Base-by-base conservation (phyloP, 1,140 invertebrate genomes). In the Parasteatoda tepidariorum region DNA sequence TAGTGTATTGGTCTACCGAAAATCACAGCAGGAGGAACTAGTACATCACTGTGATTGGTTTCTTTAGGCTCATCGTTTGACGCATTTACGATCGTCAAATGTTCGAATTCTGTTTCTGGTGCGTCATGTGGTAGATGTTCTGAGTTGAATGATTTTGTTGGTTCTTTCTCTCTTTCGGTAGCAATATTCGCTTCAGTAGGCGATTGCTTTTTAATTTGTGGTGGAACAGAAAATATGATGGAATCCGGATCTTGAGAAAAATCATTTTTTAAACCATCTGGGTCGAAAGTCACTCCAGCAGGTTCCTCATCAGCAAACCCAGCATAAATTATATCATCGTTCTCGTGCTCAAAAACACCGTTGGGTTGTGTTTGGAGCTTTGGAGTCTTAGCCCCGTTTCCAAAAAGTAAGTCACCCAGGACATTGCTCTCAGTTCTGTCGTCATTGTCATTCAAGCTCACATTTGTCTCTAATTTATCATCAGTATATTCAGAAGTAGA, bases 161-260 rank as follows among this genome's bases (percentile, higher is more conserved):
- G 31, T 18, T 54, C 15, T 24, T 18, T 26, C 3, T 15, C 6
- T 26, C 15, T 28, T 30, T 71, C 22, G 24, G 26, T 41, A 2
- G 24, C 5, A n/a, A n/a, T n/a, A 2, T 6, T 26, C 31, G 30
- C 62, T 15, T 24, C 26, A 22, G 3, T 22, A 2, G 5, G 5
- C 6, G 31, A 4, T 18, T 38, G 28, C 13, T 18, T 7, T 15
- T 15, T 28, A 7, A 11, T 11, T 5, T 31, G 26, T n/a, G 59
- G 26, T 3, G 48, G 24, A 30, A 70, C 18, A 4, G 54, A 70
- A 70, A 81, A 81, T 22, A 66, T 59, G 11, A 81, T 18, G 3
- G 78, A 81, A 18, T 81, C 78, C 6, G 78, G 78, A 41, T 81
- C 78, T 61, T 68, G 78, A 59, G 66, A 31, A 41, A 3, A 28